Percentiles rank a stretch among this genome's conserved stretches.
These are phyloP conservation scores for Callorhinus ursinus DNA, from an alignment of 2,113 vertebrate genomes.

Conservation along the genomic window DNA sequence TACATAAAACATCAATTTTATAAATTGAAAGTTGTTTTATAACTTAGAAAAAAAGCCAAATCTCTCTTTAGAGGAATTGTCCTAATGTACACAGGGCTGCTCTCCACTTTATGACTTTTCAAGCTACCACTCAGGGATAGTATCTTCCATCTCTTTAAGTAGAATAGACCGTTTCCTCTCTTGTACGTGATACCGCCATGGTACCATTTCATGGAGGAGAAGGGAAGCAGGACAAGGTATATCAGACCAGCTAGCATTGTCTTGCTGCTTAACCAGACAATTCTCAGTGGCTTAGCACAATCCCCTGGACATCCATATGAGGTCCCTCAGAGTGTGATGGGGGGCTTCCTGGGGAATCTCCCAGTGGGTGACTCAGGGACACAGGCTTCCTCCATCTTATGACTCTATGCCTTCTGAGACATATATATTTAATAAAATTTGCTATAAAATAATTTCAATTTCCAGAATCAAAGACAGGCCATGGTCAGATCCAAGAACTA, in stretches of 20 bases:
- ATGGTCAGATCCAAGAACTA: background rate
- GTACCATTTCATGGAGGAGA: background rate
- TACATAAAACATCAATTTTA: background rate
- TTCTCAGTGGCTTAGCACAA: background rate
- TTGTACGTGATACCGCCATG: background rate
- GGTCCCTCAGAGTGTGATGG: background rate
- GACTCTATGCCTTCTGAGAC: background rate
- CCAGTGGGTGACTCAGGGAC: background rate
- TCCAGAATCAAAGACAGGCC: background rate
- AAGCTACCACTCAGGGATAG: background rate
- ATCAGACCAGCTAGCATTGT: background rate
- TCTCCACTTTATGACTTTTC: background rate
- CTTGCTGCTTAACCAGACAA: background rate
- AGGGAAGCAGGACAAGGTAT: background rate
- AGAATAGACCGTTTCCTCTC: background rate
- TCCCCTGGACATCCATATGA: too few relatives aligned
- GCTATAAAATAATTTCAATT: background rate
- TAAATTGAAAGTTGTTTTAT: background rate
- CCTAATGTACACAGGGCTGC: background rate
- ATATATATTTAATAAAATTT: background rate
- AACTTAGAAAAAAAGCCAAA: background rate
- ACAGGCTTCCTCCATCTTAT: background rate
- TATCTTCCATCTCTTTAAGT: background rate
- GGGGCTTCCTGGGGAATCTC: background rate
- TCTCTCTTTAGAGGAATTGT: background rate